Conservation (phyloP, 2,888 invertebrate species). For the Rotaria sp. region DNA sequence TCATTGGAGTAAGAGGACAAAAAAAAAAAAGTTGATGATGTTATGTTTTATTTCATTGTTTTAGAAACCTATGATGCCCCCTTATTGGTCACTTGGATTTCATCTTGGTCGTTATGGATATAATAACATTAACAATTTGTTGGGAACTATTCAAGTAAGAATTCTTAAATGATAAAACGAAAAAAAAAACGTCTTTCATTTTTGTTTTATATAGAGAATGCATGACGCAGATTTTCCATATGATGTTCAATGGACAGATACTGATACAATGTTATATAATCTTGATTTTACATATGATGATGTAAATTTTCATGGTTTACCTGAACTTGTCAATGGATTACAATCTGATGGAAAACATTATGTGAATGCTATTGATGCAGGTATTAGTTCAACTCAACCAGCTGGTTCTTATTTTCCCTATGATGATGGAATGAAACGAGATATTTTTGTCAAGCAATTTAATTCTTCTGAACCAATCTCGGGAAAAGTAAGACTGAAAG, state of each 20-base stretch:
- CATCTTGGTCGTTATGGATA: constrained; percentile 51
- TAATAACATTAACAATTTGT: constrained; percentile 41
- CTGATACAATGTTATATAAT: constrained; percentile 47
- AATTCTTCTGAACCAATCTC: constrained; percentile 53
- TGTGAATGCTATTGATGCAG: constrained; percentile 61
- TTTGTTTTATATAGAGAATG: neutral
- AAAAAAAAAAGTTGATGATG: too few species aligned
- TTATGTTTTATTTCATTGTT: neutral
- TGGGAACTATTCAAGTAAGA: neutral
- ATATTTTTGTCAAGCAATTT: constrained; percentile 69
- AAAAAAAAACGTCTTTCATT: too few species aligned
- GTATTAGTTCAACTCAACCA: constrained; percentile 63
- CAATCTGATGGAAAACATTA: constrained; percentile 47
- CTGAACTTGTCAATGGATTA: constrained; percentile 46
- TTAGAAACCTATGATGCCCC: constrained; percentile 46
- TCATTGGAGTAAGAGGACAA: constrained; percentile 43
- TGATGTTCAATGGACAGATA: constrained; percentile 42
- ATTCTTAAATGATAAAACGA: too few species aligned
- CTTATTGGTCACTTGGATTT: constrained; percentile 51
- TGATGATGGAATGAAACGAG: constrained; percentile 67
- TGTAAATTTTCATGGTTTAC: constrained; percentile 44
- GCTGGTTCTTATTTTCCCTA: constrained; percentile 68
- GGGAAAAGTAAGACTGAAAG: constrained; percentile 41
- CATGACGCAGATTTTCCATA: neutral
- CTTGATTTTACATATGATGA: constrained; percentile 49